phyloP scores from a whole-genome alignment of 2,888 invertebrate genomes.

The Tenthredo livida region DNA sequence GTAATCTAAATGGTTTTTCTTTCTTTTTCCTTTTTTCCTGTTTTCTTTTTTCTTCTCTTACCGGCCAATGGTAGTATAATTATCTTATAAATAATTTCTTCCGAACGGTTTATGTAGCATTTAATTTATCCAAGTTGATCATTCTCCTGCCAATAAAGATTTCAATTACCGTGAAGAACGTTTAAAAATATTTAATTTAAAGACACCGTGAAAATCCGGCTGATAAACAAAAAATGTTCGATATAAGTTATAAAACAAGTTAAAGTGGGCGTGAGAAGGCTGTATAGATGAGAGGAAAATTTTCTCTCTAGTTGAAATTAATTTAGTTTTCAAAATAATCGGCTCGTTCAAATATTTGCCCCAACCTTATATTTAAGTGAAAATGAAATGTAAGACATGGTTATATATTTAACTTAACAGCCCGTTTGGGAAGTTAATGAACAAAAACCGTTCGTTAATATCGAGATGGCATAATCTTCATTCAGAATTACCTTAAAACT shows the following conservation, averaged over 20 bases:
- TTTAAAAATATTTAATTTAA: neutral
- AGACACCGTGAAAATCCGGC: neutral
- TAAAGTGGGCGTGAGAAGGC: neutral
- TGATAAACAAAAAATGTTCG: neutral
- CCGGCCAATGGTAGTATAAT: neutral
- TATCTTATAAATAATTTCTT: neutral
- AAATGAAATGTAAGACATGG: neutral
- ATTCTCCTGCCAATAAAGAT: neutral
- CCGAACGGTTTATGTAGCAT: neutral
- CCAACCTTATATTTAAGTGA: neutral
- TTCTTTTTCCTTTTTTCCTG: neutral
- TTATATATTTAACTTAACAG: neutral
- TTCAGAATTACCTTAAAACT: neutral
- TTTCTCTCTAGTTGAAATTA: neutral
- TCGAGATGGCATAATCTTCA: neutral
- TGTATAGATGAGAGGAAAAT: neutral
- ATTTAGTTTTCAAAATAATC: neutral
- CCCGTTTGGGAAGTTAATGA: neutral
- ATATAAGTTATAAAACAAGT: neutral
- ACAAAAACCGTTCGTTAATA: neutral
- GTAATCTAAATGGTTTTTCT: neutral
- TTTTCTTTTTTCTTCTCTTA: neutral
- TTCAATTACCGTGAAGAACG: neutral
- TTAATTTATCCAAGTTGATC: neutral
- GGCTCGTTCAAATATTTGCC: neutral